Conservation (phyloP, 2,888 invertebrate species). For the Heliconius ethilla region DNA sequence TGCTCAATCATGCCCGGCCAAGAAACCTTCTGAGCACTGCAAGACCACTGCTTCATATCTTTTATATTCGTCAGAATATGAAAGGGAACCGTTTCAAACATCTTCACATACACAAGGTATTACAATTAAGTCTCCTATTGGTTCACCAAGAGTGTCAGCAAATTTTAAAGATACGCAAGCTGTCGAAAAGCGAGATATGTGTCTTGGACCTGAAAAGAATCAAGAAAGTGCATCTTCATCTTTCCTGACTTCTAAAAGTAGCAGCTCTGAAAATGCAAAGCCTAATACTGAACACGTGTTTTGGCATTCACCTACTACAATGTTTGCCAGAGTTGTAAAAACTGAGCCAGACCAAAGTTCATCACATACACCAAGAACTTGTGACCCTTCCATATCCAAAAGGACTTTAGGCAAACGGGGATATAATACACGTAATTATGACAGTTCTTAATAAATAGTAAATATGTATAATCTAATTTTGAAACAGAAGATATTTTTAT, state of each 20-base stretch:
- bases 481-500: not conserved
- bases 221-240: constrained; percentile 44
- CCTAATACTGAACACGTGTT: constrained; percentile 39
- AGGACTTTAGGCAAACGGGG: constrained; percentile 45
- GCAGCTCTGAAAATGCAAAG: constrained; percentile 35
- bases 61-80: constrained; percentile 53
- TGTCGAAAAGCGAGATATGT: constrained; percentile 15
- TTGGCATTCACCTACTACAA: constrained; percentile 51
- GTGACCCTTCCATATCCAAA: constrained; percentile 24
- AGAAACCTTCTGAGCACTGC: constrained; percentile 53
- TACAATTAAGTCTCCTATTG: not conserved
- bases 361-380: constrained; percentile 14
- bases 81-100: constrained; percentile 26
- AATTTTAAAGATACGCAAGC: not conserved
- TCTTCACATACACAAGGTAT: constrained; percentile 3
- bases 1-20: constrained; percentile 51
- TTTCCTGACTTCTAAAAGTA: constrained; percentile 47
- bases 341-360: constrained; percentile 13
- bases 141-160: not conserved
- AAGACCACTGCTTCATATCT: constrained; percentile 55
- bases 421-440: constrained; percentile 54
- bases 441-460: not conserved
- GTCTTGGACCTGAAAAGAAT: not conserved
- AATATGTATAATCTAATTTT: not conserved
- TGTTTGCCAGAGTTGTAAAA: constrained; percentile 47